Evolutionary conservation across 2,113 vertebrate genomes (phyloP), one percentile per base, ranked within the genome.

Genomic region (Phrynocephalus versicolor): DNA sequence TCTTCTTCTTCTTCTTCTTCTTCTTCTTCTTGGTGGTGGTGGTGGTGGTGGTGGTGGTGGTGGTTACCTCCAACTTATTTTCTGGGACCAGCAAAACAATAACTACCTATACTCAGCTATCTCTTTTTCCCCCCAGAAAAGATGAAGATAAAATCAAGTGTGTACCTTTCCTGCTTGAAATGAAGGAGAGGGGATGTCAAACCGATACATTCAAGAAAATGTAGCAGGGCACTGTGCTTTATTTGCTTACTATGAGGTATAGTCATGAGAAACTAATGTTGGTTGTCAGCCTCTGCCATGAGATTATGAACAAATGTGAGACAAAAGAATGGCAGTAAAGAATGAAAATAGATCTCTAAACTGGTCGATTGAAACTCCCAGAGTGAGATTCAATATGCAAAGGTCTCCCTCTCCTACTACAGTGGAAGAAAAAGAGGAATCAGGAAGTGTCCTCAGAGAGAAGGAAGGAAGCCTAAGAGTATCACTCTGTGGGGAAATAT

Each of bases 221-320:
- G 86, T 91, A 93, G 89, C 91, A 93, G 87, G 45, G 83, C 82
- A 87, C 0, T 70, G 89, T 87, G 60, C 90, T 91, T 93, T 91
- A 89, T 92, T 88, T 90, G 87, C 91, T 30, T 85, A 58, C 88
- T 88, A 93, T 89, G 90, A 95, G 94, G 89, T 79, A 88, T 92
- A 89, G 88, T 93, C 91, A 92, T 93, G 92, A 89, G 71, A 93
- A 96, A 90, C 83, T 88, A 94, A 92, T 94, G 95, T 94, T 88
- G 81, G 74, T 92, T 95, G 91, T 95, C 94, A 94, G 93, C 81
- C 74, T 86, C 87, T 86, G 87, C 92, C 84, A 92, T 88, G 91
- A 92, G 94, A 91, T 91, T 87, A 90, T 93, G 79, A 71, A 89
- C 87, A 90, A 91, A 89, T 60, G 87, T 10, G 89, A 92, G 84